Evolutionary conservation across 2,113 vertebrate genomes (phyloP), one percentile per base, ranked within the genome.

Genomic region (Kryptolebias marmoratus): DNA sequence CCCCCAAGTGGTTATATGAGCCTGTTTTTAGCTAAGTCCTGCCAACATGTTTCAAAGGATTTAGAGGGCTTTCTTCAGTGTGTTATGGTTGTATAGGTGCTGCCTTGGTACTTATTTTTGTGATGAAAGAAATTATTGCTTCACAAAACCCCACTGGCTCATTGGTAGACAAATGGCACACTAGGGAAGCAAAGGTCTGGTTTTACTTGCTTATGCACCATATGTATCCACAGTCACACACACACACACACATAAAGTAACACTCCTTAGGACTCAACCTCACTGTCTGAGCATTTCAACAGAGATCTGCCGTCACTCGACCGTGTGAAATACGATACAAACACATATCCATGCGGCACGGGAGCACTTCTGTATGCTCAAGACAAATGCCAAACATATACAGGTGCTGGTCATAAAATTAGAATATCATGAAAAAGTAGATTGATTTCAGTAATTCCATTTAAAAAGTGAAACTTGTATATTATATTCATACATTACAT

Each of bases 101-200:
- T 76, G 56, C 66, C 64, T 62, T 22, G 73, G 79, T 49, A 22
- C 22, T 22, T 22, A 22, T 22, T 22, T 22, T 68, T 71, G 84
- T 66, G 68, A 5, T 84, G 80, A 87, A 75, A 70, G 80, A 82
- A 85, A 92, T 90, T 75, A 87, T 74, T 82, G 75, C 84, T 79
- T 83, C 85, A 85, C 68, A 80, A 71, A 42, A 69, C 77, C 70
- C 55, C 1, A 53, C n/a, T 13, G 39, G 56, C 52, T 68, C 60
- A 56, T 63, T 81, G 85, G 68, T 62, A 71, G 61, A 75, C 56
- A 85, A 83, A 85, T 32, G 47, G 53, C 67, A 75, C 79, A 72
- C 71, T 44, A 47, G 83, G 79, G 84, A 75, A 50, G 53, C 64
- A 83, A 79, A 82, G 73, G 82, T 83, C 83, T 31, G 54, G 36